Conservation (phyloP, 2,888 invertebrate species). For the Blastobasis lacticolella region DNA sequence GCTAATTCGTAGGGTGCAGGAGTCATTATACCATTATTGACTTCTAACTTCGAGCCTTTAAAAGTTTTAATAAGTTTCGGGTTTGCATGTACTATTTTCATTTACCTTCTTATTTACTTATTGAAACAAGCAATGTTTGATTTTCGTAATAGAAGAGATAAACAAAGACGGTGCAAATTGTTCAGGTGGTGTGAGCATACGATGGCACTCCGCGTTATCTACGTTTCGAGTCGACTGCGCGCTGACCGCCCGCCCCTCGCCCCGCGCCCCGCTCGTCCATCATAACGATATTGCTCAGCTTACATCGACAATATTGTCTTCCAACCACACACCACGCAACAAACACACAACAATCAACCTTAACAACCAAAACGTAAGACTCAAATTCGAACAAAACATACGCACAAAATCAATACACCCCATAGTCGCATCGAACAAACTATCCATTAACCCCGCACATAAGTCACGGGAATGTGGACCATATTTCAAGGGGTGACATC, state of each 20-base stretch:
- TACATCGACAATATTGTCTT: conserved; percentile 71
- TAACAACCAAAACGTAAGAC: conserved; percentile 8
- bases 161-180: conserved; percentile 3
- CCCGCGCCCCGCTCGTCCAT: conserved; percentile 49
- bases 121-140: too few relatives aligned
- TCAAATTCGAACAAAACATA: conserved; percentile 5
- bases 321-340: conserved; percentile 22
- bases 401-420: conserved; percentile 41
- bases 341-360: conserved; percentile 20
- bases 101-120: too few relatives aligned
- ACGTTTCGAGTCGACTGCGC: conserved; percentile 62
- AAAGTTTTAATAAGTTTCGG: too few relatives aligned
- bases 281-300: conserved; percentile 65
- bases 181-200: conserved; percentile 7
- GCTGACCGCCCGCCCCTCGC: conserved; percentile 50
- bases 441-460: conserved; percentile 17
- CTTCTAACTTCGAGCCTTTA: too few relatives aligned
- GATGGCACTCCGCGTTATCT: conserved; percentile 39
- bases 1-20: not conserved
- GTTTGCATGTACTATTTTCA: too few relatives aligned
- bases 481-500: conserved; percentile 5
- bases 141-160: not conserved
- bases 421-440: conserved; percentile 18
- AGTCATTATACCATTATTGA: not conserved
- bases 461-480: conserved; percentile 17